These are phyloP conservation scores for Zonitis immaculata DNA, from an alignment of 2,888 invertebrate genomes.

Conservation along the genomic window DNA sequence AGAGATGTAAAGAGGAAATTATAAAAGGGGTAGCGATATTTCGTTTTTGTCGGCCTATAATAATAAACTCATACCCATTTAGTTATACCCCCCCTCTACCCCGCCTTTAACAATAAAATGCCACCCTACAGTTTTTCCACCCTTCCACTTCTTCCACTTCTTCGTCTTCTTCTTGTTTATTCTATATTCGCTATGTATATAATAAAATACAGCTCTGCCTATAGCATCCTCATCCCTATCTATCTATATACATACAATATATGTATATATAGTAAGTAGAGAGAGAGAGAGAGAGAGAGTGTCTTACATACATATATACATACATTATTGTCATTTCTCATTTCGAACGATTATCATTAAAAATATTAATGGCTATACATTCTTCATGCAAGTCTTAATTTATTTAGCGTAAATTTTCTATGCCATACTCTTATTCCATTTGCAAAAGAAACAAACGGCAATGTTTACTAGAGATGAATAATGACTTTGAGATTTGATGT, in stretches of 20 bases:
- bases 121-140: constrained; percentile 5
- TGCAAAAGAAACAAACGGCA: constrained; percentile 7
- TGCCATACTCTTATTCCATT: constrained; percentile 44
- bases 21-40: constrained; percentile 33
- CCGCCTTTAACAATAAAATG: too few species aligned
- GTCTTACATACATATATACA: too few species aligned
- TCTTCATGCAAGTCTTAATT: constrained; percentile 48
- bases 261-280: too few species aligned
- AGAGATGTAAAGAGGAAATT: constrained; percentile 40
- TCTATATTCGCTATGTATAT: too few species aligned
- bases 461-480: constrained; percentile 27
- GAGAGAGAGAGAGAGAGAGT: too few species aligned
- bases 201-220: too few species aligned
- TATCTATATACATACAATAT: too few species aligned
- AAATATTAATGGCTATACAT: constrained; percentile 50
- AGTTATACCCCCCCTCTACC: too few species aligned
- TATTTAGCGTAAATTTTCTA: constrained; percentile 44
- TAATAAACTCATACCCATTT: too few species aligned
- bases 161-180: too few species aligned
- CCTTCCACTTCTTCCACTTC: constrained; percentile 21
- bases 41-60: background rate
- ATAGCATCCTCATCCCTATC: too few species aligned
- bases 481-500: constrained; percentile 35
- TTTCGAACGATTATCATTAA: constrained; percentile 49
- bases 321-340: constrained; percentile 50